Base-by-base conservation (phyloP, 2,888 invertebrate species). In the Poecilus cupreus region DNA sequence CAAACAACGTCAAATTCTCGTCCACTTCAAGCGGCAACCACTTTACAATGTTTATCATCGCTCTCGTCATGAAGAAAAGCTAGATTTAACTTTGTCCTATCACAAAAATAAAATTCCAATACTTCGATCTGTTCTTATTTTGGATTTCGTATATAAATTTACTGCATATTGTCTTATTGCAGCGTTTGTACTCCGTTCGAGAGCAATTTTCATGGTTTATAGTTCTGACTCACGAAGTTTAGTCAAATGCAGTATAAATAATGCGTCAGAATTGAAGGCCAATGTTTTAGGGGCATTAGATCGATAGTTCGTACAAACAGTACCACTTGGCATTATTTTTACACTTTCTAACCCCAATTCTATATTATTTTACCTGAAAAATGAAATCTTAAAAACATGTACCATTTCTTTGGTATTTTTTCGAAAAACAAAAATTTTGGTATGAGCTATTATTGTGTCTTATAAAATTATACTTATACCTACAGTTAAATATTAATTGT, bases 1-100 rank as follows among this genome's bases (percentile, higher is more conserved):
- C 86, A 85, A 91, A 93, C 24, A 91, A 84, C 39, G 89, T 89
- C 80, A 90, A 89, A 82, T 91, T 90, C 0, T 92, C 91, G 0
- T 87, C 86, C 0, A 89, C 89, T 85, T 92, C 91, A 72, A 90
- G 88, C 83, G 91, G 92, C 20, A 93, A 89, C 92, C 92, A 92
- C 88, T 89, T 89, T 43, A 87, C 86, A 57, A 89, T 86, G 78
- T 88, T 88, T 84, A 88, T 87, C 60, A 87, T 86, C 84, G 87
- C 87, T 84, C 87, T 86, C 83, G 88, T 89, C 89, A 89, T 89
- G 77, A 83, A 83, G 82, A 78, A 77, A 51, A 43, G 16, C 1
- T 39, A 32, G n/a, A 22, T 20, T 60, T 49, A 43, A 32, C n/a
- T 68, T 18, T 70, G 22, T 22, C 24, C 43, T 80, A 54, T 54